These are phyloP conservation scores for Drosophila oshimai DNA, from an alignment of 1,140 invertebrate genomes.

Conservation along the genomic window DNA sequence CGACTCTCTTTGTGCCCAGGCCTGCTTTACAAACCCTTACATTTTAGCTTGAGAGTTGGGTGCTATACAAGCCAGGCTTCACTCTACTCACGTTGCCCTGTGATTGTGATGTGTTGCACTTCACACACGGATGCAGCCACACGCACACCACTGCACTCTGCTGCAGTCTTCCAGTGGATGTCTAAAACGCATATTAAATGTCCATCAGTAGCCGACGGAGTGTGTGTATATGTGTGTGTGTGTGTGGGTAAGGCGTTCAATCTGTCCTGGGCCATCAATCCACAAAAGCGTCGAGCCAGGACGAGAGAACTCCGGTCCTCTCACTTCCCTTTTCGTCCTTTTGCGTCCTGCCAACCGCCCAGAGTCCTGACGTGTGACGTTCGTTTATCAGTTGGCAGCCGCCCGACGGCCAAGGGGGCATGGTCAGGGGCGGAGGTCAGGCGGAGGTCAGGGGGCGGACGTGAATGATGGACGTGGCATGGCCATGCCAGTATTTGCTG, in stretches of 20 bases:
- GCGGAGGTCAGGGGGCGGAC: neutral
- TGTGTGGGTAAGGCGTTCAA: constrained; percentile 53
- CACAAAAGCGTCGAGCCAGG: constrained; percentile 67
- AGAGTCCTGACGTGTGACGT: constrained; percentile 71
- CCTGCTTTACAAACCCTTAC: too few relatives aligned
- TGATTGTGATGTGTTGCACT: constrained; percentile 38
- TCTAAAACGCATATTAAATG: constrained; percentile 77
- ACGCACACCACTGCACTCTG: neutral
- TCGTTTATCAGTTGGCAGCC: constrained; percentile 70
- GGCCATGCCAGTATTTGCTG: neutral
- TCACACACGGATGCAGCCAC: constrained; percentile 26
- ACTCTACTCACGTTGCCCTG: constrained; percentile 30
- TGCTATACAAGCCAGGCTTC: neutral
- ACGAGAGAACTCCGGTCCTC: constrained; percentile 13
- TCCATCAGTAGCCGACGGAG: constrained; percentile 48
- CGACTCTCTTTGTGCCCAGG: too few relatives aligned
- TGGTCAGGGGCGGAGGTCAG: neutral
- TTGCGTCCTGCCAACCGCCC: constrained; percentile 33
- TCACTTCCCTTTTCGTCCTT: too few relatives aligned
- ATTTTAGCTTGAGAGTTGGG: too few relatives aligned
- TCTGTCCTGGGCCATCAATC: constrained; percentile 73
- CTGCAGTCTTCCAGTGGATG: constrained; percentile 35
- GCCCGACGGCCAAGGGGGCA: constrained; percentile 8
- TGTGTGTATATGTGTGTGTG: neutral
- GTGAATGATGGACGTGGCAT: constrained; percentile 47